Evolutionary conservation across 2,888 invertebrate genomes (phyloP).

Genomic region (Ochropleura leucogaster): DNA sequence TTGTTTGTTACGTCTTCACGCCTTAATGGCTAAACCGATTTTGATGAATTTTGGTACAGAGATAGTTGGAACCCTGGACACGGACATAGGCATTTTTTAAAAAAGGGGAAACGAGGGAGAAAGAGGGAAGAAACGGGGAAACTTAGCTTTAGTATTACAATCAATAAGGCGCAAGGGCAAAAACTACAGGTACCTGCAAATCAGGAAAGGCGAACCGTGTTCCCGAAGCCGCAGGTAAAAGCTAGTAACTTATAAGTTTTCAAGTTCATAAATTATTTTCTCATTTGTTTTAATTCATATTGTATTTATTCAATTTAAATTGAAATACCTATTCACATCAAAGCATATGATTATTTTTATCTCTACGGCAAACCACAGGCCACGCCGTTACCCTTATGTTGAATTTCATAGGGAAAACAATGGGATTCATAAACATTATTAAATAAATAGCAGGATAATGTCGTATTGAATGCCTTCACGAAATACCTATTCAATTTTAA

Average conservation of each 20-base stretch:
- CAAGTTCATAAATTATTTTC: constrained; percentile 10
- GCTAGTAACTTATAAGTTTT: background rate
- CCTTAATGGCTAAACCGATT: too few relatives aligned
- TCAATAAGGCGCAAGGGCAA: too few relatives aligned
- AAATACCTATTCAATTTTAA: constrained; percentile 45
- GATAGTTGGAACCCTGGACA: too few relatives aligned
- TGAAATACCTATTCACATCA: background rate
- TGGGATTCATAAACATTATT: constrained; percentile 9
- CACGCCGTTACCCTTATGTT: background rate
- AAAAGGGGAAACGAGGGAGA: too few relatives aligned
- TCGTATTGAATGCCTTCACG: background rate
- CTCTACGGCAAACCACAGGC: constrained; percentile 9
- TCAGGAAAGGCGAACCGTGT: too few relatives aligned
- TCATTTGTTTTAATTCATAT: background rate
- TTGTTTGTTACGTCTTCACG: too few relatives aligned
- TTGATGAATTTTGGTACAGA: too few relatives aligned
- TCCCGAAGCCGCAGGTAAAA: too few relatives aligned
- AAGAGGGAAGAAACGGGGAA: too few relatives aligned
- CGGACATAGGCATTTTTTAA: too few relatives aligned
- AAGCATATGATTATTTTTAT: constrained; percentile 16
- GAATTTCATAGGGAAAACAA: constrained; percentile 45
- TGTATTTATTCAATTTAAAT: constrained; percentile 24
- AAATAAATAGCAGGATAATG: constrained; percentile 12
- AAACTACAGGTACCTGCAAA: too few relatives aligned
- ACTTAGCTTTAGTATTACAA: too few relatives aligned